These are phyloP conservation scores for Chaetodon trifascialis DNA, from an alignment of 2,113 vertebrate genomes.

Conservation along the genomic window DNA sequence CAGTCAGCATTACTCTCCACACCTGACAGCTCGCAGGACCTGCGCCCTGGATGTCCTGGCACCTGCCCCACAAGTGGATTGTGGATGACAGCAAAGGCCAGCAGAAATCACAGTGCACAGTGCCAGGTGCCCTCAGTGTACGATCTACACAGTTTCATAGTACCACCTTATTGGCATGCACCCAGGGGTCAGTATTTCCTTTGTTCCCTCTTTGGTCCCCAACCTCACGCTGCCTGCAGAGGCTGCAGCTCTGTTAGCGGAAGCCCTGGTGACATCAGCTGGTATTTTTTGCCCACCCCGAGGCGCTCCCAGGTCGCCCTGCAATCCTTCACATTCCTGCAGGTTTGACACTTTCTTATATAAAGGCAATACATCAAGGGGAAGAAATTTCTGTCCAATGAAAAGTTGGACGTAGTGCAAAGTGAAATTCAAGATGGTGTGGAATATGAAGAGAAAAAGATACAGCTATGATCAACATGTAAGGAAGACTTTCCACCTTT, in stretches of 20 bases:
- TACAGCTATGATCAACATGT: constrained; percentile 10
- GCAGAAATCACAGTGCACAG: constrained; percentile 43
- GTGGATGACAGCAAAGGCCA: constrained; percentile 63
- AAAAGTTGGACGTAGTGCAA: constrained; percentile 66
- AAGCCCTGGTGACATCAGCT: constrained; percentile 70
- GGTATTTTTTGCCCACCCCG: constrained; percentile 79
- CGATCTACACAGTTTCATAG: constrained; percentile 31
- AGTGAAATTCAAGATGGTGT: constrained; percentile 57
- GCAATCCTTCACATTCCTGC: constrained; percentile 84
- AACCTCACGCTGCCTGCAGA: constrained; percentile 46
- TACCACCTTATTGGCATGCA: constrained; percentile 53
- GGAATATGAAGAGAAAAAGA: not conserved
- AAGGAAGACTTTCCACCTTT: not conserved
- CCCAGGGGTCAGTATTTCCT: constrained; percentile 65
- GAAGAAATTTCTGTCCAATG: constrained; percentile 65
- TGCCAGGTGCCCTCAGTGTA: constrained; percentile 47
- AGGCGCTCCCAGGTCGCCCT: constrained; percentile 69
- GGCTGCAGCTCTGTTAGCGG: constrained; percentile 68
- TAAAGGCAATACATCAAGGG: constrained; percentile 85
- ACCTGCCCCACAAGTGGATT: constrained; percentile 46
- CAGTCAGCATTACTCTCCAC: constrained; percentile 58
- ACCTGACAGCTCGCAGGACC: constrained; percentile 60
- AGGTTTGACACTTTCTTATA: constrained; percentile 84
- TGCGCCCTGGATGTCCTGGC: constrained; percentile 53
- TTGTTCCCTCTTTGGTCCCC: constrained; percentile 54